Conservation (phyloP, 2,797 vertebrate species). For the Okamejei kenojei region DNA sequence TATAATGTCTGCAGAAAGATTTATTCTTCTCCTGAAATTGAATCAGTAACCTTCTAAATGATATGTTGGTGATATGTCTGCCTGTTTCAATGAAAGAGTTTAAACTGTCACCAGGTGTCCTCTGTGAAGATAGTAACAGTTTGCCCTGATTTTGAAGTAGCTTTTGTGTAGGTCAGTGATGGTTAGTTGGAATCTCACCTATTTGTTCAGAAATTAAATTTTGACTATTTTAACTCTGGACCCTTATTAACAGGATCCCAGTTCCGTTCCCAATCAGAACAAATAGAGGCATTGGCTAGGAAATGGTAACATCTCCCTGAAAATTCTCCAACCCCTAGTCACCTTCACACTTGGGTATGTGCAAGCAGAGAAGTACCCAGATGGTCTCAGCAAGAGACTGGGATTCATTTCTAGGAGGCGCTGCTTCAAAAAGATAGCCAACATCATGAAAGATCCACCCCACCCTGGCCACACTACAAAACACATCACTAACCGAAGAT, state of each 20-base stretch:
- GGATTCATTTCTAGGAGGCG: no score
- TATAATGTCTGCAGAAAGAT: slow-evolving; percentile 24
- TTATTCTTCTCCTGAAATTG: slow-evolving; percentile 19
- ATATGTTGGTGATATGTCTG: slow-evolving; percentile 30
- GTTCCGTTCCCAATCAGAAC: background rate
- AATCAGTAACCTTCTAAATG: slow-evolving; percentile 13
- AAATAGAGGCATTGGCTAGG: background rate
- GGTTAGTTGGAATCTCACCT: background rate
- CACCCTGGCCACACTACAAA: no score
- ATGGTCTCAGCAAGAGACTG: background rate
- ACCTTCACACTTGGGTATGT: background rate
- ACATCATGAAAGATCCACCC: no score
- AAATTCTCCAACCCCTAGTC: background rate
- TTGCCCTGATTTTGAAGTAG: background rate
- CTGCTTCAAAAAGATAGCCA: no score
- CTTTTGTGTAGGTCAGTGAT: background rate
- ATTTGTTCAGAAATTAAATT: background rate
- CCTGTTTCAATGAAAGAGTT: slow-evolving; percentile 17
- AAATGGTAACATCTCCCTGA: background rate
- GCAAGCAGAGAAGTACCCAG: background rate
- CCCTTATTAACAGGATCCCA: background rate
- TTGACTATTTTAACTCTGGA: background rate
- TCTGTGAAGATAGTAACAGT: slow-evolving; percentile 1
- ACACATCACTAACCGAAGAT: no score
- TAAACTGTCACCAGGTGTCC: background rate